Percentiles rank a stretch among this genome's conserved stretches.
These are phyloP conservation scores for Cephalopachus bancanus DNA, from an alignment of 2,797 vertebrate species.

Conservation along the genomic window DNA sequence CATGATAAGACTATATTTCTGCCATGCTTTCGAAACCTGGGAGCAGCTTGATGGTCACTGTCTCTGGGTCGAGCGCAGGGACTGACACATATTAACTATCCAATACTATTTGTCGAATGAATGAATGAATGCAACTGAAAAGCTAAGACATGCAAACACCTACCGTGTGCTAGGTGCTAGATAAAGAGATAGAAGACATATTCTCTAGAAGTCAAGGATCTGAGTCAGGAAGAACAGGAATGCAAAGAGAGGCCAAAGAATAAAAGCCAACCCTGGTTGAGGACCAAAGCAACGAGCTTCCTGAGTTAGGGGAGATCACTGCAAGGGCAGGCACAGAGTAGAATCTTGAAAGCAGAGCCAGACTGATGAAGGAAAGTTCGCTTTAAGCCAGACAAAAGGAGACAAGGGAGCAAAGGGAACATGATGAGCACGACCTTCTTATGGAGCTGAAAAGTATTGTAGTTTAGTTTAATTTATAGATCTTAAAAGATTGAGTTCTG, in stretches of 20 bases:
- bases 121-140: neutral
- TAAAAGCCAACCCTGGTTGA: neutral
- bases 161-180: neutral
- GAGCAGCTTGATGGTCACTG: neutral
- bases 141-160: neutral
- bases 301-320: neutral
- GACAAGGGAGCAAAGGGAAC: neutral
- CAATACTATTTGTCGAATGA: neutral
- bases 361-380: neutral
- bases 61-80: neutral
- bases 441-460: neutral
- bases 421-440: neutral
- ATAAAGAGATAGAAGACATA: neutral
- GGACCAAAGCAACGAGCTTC: neutral
- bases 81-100: neutral
- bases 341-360: neutral
- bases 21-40: neutral
- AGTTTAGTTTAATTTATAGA: neutral
- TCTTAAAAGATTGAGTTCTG: neutral
- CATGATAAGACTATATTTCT: neutral
- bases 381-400: neutral
- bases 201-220: neutral
- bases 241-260: neutral
- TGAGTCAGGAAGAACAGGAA: neutral
- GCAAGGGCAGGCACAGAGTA: neutral